Evolutionary conservation across 2,113 vertebrate species (phyloP).

Genomic region (Poecilia latipinna): DNA sequence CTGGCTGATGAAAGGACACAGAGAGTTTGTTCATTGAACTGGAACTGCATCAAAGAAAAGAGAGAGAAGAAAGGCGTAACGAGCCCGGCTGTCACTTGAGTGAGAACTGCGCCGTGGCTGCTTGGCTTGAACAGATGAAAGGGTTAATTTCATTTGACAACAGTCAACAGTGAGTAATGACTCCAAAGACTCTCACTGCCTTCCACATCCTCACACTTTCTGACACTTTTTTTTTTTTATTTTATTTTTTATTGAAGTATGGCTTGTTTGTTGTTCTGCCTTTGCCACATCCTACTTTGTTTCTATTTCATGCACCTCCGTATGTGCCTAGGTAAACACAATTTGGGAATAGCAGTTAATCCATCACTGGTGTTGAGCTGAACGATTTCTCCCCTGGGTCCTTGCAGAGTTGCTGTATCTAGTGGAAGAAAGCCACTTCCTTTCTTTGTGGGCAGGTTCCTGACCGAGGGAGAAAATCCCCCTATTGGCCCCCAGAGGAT

Average conservation of each 20-base stretch:
- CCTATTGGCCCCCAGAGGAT: conserved; percentile 24
- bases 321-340: conserved; percentile 57
- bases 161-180: conserved; percentile 64
- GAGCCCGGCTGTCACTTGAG: conserved; percentile 38
- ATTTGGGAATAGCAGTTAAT: conserved; percentile 64
- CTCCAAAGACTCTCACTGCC: conserved; percentile 28
- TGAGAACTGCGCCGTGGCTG: conserved; percentile 49
- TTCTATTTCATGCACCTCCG: conserved; percentile 41
- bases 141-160: conserved; percentile 68
- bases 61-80: conserved; percentile 49
- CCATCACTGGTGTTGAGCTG: conserved; percentile 53
- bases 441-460: conserved; percentile 71
- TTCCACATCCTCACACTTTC: conserved; percentile 3
- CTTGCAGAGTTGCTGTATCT: conserved; percentile 46
- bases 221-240: background rate
- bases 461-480: conserved; percentile 51
- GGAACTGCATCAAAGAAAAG: conserved; percentile 64
- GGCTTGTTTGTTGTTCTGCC: conserved; percentile 37
- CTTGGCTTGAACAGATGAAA: conserved; percentile 59
- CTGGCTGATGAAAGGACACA: conserved; percentile 54
- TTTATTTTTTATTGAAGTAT: conserved; percentile 24
- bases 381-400: conserved; percentile 52
- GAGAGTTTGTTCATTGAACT: conserved; percentile 50
- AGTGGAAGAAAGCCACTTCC: conserved; percentile 63
- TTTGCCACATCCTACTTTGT: conserved; percentile 29